Evolutionary conservation across 2,797 vertebrate species (phyloP).

Genomic region (Acrossocheilus fasciatus): DNA sequence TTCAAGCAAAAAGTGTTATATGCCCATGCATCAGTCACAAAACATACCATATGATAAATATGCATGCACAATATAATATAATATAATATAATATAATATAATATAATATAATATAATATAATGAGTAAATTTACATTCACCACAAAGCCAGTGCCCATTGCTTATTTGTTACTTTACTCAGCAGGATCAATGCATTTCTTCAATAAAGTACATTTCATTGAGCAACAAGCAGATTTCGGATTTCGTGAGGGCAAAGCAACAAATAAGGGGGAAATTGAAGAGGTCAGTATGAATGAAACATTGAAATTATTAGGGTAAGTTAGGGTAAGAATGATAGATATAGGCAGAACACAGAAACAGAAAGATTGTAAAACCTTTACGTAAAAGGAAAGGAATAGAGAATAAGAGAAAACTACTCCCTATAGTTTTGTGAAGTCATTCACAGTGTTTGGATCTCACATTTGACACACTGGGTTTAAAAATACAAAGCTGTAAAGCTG

Average conservation of each 20-base stretch:
- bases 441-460: not conserved
- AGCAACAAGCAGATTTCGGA: not conserved
- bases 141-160: not conserved
- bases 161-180: not conserved
- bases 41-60: not conserved
- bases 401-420: not conserved
- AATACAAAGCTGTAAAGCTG: not conserved
- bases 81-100: not conserved
- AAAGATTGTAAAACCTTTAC: not conserved
- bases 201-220: slow-evolving; percentile 32
- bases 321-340: not conserved
- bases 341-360: not conserved
- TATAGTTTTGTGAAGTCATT: not conserved
- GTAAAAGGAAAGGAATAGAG: not conserved
- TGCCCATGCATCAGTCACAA: not conserved
- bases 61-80: not conserved
- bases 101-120: not conserved
- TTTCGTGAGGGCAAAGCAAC: slow-evolving; percentile 29
- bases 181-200: slow-evolving; percentile 11
- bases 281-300: slow-evolving; percentile 5
- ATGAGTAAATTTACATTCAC: slow-evolving; percentile 2
- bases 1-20: not conserved
- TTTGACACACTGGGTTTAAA: not conserved
- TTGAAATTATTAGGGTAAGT: not conserved
- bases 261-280: slow-evolving; percentile 4